Evolutionary conservation across 2,797 vertebrate species (phyloP).

Genomic region (Poliocrania exsul): DNA sequence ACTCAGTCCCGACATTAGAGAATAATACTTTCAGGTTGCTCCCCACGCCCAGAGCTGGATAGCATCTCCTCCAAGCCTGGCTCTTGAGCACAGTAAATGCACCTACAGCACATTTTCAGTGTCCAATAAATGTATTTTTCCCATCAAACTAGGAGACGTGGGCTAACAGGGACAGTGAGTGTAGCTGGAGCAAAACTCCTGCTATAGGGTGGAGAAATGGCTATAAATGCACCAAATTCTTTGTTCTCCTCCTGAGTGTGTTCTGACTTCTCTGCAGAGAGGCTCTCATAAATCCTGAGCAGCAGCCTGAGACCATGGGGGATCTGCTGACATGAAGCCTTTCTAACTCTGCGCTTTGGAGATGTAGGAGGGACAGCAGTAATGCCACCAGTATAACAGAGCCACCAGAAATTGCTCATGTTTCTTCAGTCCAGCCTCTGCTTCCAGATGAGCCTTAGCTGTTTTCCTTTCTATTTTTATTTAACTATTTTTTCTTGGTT

Average conservation of each 20-base stretch:
- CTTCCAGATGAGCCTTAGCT: slow-evolving; percentile 9
- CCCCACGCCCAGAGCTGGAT: accelerated
- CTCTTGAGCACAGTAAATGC: neutral
- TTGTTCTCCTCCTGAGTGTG: neutral
- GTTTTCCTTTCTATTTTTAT: slow-evolving; percentile 24
- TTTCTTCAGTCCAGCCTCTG: neutral
- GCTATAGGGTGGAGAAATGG: neutral
- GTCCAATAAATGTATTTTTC: neutral
- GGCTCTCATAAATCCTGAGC: neutral
- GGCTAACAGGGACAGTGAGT: neutral
- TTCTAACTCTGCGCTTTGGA: neutral
- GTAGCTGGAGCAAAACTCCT: neutral
- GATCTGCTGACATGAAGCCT: neutral
- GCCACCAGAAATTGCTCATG: neutral
- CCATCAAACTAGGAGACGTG: neutral
- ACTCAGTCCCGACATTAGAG: neutral
- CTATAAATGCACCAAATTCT: neutral
- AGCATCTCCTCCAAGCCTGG: neutral
- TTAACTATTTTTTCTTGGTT: slow-evolving; percentile 12
- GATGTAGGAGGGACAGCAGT: neutral
- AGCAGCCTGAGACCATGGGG: neutral
- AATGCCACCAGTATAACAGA: neutral
- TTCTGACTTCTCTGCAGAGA: neutral
- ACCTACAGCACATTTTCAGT: neutral
- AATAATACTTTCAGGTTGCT: neutral